Percentiles rank a stretch among this genome's conserved stretches.
These are phyloP conservation scores for Anoncus sp. DNA, from an alignment of 2,888 invertebrate genomes.

Conservation along the genomic window DNA sequence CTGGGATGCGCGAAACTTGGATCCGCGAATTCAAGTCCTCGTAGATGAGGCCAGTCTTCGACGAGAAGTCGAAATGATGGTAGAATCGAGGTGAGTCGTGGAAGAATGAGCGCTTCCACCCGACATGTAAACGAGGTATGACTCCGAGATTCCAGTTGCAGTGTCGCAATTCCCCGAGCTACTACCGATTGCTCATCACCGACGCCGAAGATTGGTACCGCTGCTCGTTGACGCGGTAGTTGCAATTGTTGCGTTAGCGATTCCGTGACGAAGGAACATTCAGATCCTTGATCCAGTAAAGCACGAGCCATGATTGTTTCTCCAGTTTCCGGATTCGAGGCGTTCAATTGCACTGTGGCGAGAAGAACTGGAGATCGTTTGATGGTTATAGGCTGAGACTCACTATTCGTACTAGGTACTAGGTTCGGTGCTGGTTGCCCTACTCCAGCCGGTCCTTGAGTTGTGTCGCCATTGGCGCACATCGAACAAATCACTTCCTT, in stretches of 20 bases:
- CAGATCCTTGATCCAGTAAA: slow-evolving; percentile 8
- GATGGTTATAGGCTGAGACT: background rate
- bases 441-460: background rate
- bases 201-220: no score
- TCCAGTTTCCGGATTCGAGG: background rate
- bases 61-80: background rate
- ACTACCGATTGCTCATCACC: no score
- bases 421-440: background rate
- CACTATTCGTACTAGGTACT: background rate
- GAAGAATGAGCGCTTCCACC: background rate
- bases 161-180: no score
- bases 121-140: no score
- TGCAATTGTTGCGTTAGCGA: background rate
- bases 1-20: background rate
- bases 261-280: background rate
- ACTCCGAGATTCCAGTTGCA: no score
- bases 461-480: background rate
- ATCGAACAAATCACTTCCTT: background rate
- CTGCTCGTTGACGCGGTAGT: background rate
- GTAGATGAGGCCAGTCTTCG: background rate
- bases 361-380: slow-evolving; percentile 1
- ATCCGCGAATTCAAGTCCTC: slow-evolving; percentile 9
- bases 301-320: background rate
- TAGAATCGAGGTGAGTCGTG: slow-evolving; percentile 9
- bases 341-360: background rate